Evolutionary conservation across 2,797 vertebrate species (phyloP).

Genomic region (Pantherophis alleghaniensis): DNA sequence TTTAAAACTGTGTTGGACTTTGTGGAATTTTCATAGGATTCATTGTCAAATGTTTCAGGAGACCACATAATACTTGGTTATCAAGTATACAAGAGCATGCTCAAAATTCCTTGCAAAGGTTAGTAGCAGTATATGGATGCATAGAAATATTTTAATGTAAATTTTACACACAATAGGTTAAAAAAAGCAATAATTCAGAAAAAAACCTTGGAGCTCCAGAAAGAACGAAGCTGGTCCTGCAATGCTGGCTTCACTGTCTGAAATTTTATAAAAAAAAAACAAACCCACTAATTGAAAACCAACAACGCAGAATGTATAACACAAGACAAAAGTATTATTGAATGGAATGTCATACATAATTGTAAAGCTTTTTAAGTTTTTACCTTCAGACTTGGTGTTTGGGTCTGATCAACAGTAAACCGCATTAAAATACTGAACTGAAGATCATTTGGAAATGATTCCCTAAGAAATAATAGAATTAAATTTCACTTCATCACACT

Average conservation of each 20-base stretch:
- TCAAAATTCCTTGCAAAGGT: constrained; percentile 64
- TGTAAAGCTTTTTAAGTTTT: constrained; percentile 34
- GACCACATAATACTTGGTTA: constrained; percentile 47
- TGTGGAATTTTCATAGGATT: constrained; percentile 39
- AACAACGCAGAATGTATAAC: constrained; percentile 11
- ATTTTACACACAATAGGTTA: constrained; percentile 64
- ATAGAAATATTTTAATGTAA: constrained; percentile 63
- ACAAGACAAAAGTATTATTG: constrained; percentile 47
- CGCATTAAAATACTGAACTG: constrained; percentile 98
- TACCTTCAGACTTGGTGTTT: constrained; percentile 97
- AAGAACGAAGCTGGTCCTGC: constrained; percentile 79
- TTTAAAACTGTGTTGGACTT: constrained; percentile 47
- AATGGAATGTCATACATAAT: constrained; percentile 9
- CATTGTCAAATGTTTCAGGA: constrained; percentile 48
- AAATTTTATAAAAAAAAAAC: constrained; percentile 73
- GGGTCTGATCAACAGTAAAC: constrained; percentile 98
- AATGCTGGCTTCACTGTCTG: constrained; percentile 79
- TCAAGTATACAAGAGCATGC: constrained; percentile 64
- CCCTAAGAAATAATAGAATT: constrained; percentile 72
- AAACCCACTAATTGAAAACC: constrained; percentile 72
- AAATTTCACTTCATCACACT: not conserved
- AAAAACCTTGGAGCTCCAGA: constrained; percentile 81
- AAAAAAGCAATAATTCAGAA: constrained; percentile 74
- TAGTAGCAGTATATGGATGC: constrained; percentile 71
- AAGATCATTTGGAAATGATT: constrained; percentile 94